Conservation (phyloP, 1,140 invertebrate species). For the Venturia canescens region DNA sequence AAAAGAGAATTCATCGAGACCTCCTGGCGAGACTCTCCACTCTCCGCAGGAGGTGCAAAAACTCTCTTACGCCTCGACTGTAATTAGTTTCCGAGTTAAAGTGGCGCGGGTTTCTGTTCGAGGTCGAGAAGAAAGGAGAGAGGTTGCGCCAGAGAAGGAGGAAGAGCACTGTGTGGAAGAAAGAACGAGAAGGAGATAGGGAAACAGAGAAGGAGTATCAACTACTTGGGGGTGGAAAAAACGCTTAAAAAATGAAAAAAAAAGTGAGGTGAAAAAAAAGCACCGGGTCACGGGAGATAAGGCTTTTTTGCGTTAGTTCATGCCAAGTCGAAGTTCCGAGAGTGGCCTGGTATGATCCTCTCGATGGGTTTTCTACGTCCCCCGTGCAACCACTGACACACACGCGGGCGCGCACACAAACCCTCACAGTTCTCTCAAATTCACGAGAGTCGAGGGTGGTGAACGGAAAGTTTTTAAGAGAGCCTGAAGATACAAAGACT, state of each 20-base stretch:
- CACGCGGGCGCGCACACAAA: not conserved
- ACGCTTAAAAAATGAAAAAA: slow-evolving; percentile 43
- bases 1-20: slow-evolving; percentile 14
- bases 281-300: slow-evolving; percentile 63
- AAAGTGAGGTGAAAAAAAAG: slow-evolving; percentile 52
- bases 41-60: slow-evolving; percentile 58
- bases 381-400: not conserved
- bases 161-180: slow-evolving; percentile 21
- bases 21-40: slow-evolving; percentile 4
- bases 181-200: slow-evolving; percentile 35
- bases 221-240: slow-evolving; percentile 54
- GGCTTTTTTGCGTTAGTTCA: slow-evolving; percentile 56
- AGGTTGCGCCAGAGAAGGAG: slow-evolving; percentile 12
- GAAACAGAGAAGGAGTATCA: slow-evolving; percentile 14
- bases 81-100: slow-evolving; percentile 74
- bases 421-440: not conserved
- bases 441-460: slow-evolving; percentile 6
- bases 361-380: slow-evolving; percentile 30
- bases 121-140: slow-evolving; percentile 44
- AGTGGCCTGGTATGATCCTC: slow-evolving; percentile 43
- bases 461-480: slow-evolving; percentile 55
- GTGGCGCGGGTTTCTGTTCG: slow-evolving; percentile 54
- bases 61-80: slow-evolving; percentile 64
- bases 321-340: slow-evolving; percentile 55
- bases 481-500: slow-evolving; percentile 48